These are phyloP conservation scores for Cantharis nigra DNA, from an alignment of 2,888 invertebrate genomes.

Conservation along the genomic window DNA sequence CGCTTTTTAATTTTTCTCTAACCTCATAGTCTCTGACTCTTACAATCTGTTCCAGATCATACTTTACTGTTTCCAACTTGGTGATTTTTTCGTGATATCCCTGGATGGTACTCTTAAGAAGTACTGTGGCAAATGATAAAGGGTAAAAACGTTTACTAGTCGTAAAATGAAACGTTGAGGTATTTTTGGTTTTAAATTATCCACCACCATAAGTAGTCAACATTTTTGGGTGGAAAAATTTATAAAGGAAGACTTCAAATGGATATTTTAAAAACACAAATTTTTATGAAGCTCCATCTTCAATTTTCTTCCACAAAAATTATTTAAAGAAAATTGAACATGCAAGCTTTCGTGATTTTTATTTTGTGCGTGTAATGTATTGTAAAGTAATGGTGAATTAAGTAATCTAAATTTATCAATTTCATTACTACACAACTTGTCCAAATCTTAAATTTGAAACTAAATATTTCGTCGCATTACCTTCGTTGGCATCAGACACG, in stretches of 20 bases:
- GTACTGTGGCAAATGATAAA: slow-evolving; percentile 60
- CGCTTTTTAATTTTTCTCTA: slow-evolving; percentile 56
- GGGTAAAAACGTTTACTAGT: slow-evolving; percentile 7
- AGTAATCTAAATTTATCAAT: neutral
- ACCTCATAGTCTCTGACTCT: slow-evolving; percentile 99
- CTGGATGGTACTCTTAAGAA: slow-evolving; percentile 75
- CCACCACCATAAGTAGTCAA: neutral
- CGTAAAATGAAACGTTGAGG: neutral
- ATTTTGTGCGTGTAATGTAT: slow-evolving; percentile 5
- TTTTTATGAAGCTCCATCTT: neutral
- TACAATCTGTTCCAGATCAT: slow-evolving; percentile 98
- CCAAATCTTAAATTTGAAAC: neutral
- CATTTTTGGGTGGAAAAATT: slow-evolving; percentile 1
- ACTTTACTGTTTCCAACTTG: slow-evolving; percentile 91
- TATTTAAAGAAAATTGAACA: neutral
- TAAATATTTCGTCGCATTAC: slow-evolving; percentile 59
- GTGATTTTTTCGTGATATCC: slow-evolving; percentile 88
- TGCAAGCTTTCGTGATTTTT: slow-evolving; percentile 7
- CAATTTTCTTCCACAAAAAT: neutral
- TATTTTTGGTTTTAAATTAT: neutral
- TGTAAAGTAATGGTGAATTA: neutral
- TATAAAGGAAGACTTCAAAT: neutral
- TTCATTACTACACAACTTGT: neutral
- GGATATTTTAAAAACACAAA: neutral
- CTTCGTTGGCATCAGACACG: slow-evolving; percentile 92